Evolutionary conservation across 2,113 vertebrate genomes (phyloP).

Genomic region (Proterorhinus semilunaris): DNA sequence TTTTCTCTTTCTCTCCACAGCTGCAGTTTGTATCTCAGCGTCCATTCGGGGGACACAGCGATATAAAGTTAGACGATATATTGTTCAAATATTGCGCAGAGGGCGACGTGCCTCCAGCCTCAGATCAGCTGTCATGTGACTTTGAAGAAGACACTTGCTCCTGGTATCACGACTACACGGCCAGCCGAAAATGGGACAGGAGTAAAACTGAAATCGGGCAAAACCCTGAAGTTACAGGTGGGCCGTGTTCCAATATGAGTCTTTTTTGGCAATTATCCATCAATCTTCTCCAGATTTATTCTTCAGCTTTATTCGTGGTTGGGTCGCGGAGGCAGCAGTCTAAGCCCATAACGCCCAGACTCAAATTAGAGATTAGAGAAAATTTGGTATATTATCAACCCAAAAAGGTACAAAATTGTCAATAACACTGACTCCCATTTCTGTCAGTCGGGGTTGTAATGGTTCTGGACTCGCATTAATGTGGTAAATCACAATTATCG

Average conservation of each 20-base stretch:
- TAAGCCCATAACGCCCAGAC: too few species aligned
- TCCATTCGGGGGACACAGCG: background rate
- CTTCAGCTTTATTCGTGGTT: too few species aligned
- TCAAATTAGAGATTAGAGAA: too few species aligned
- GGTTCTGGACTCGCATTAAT: too few species aligned
- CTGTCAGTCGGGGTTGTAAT: too few species aligned
- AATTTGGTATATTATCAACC: too few species aligned
- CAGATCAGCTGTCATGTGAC: constrained; percentile 70
- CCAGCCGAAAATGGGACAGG: constrained; percentile 60
- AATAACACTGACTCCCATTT: too few species aligned
- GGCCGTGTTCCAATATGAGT: background rate
- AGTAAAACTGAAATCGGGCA: background rate
- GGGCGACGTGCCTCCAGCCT: constrained; percentile 61
- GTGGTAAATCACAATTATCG: too few species aligned
- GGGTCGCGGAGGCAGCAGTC: too few species aligned
- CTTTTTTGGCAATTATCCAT: background rate
- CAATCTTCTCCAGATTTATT: too few species aligned
- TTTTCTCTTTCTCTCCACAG: constrained; percentile 44
- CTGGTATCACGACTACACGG: constrained; percentile 70
- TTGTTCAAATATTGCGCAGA: constrained; percentile 63
- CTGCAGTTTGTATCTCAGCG: constrained; percentile 43
- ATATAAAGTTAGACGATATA: constrained; percentile 75
- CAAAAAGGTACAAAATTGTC: too few species aligned
- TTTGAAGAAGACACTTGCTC: constrained; percentile 73
- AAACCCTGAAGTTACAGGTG: constrained; percentile 10